Evolutionary conservation across 1,140 invertebrate species (phyloP).

Genomic region (Cryptotermes secundus): DNA sequence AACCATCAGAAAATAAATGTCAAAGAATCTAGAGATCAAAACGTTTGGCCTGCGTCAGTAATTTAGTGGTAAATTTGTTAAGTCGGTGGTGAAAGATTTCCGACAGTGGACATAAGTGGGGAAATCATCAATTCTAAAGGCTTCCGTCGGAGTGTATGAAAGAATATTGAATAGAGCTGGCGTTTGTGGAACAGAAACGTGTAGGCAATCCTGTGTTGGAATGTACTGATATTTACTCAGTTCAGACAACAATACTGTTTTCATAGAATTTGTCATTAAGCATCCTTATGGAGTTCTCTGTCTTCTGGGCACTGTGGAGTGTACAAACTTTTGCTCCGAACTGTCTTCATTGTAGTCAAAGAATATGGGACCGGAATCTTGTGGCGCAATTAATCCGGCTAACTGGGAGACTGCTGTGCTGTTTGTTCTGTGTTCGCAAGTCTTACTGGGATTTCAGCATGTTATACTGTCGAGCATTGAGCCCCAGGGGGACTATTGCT

Average conservation of each 20-base stretch:
- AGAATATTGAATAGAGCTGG: too few relatives aligned
- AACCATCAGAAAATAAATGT: too few relatives aligned
- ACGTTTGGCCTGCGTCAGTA: too few relatives aligned
- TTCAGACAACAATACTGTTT: neutral
- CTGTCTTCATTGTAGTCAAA: neutral
- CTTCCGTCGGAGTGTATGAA: too few relatives aligned
- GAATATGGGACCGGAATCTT: neutral
- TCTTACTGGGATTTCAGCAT: conserved; percentile 25
- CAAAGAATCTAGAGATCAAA: too few relatives aligned
- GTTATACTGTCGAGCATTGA: conserved; percentile 8
- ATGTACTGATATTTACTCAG: too few relatives aligned
- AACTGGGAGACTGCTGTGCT: neutral
- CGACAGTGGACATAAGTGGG: too few relatives aligned
- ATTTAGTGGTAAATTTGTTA: too few relatives aligned
- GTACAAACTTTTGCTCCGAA: neutral
- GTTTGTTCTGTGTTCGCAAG: conserved; percentile 30
- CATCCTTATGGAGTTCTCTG: neutral
- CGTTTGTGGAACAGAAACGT: too few relatives aligned
- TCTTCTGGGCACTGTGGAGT: neutral
- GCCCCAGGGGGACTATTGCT: neutral
- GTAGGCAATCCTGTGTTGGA: too few relatives aligned
- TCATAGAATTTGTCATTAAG: neutral
- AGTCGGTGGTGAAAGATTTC: too few relatives aligned
- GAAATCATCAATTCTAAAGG: too few relatives aligned
- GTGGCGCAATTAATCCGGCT: neutral